These are phyloP conservation scores for Actinostola sp. DNA, from an alignment of 92 coral and sea anemone genomes.

Conservation along the genomic window DNA sequence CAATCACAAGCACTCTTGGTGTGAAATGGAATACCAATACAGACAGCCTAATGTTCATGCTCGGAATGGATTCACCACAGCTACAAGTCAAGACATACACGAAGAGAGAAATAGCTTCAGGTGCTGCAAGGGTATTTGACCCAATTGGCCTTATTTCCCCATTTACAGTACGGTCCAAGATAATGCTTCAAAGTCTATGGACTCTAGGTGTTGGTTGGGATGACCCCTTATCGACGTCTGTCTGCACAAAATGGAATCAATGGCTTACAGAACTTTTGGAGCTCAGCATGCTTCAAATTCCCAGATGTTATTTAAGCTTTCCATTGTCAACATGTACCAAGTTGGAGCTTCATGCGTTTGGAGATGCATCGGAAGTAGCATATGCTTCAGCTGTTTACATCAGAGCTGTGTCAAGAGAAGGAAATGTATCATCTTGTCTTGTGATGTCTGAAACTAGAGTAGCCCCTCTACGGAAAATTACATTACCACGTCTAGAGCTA, in stretches of 20 bases:
- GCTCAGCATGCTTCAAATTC: too few relatives aligned
- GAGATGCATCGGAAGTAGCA: constrained; percentile 53
- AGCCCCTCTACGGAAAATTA: constrained; percentile 40
- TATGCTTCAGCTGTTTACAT: constrained; percentile 54
- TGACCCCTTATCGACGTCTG: constrained; percentile 22
- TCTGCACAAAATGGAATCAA: constrained; percentile 20
- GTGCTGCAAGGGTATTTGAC: constrained; percentile 36
- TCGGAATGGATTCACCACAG: too few relatives aligned
- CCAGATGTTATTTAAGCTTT: too few relatives aligned
- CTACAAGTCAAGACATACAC: too few relatives aligned
- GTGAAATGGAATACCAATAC: too few relatives aligned
- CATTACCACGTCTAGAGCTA: constrained; percentile 42
- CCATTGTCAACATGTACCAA: too few relatives aligned
- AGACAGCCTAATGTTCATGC: too few relatives aligned
- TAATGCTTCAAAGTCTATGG: constrained; percentile 54
- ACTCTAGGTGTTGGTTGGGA: constrained; percentile 42
- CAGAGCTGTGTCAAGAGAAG: constrained; percentile 35
- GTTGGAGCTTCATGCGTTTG: constrained; percentile 55
- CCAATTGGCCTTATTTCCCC: constrained; percentile 47
- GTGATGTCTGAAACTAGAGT: constrained; percentile 45
- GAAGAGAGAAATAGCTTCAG: neutral
- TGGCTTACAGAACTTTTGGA: too few relatives aligned
- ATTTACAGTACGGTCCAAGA: constrained; percentile 33
- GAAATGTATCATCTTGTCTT: constrained; percentile 15
- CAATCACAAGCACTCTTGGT: too few relatives aligned